phyloP scores from a whole-genome alignment of 1,140 invertebrate genomes.

The Sycobia sp. region DNA sequence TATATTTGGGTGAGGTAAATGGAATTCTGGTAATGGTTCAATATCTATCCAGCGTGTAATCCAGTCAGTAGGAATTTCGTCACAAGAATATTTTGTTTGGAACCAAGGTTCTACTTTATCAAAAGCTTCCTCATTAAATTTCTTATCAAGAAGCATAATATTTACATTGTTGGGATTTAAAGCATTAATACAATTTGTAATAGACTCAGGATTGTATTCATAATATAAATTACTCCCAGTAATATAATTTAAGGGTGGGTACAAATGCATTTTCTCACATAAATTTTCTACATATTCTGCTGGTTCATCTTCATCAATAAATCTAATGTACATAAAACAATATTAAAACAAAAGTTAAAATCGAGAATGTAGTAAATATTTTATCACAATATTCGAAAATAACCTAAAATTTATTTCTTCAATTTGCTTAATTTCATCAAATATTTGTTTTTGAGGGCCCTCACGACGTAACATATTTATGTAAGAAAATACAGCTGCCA shows the following conservation, averaged over 20 bases:
- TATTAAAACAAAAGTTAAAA: not conserved
- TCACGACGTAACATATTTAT: constrained; percentile 70
- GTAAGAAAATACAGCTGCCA: constrained; percentile 74
- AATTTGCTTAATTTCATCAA: constrained; percentile 73
- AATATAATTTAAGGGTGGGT: constrained; percentile 77
- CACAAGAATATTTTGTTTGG: constrained; percentile 67
- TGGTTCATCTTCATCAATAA: constrained; percentile 70
- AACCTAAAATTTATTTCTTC: constrained; percentile 70
- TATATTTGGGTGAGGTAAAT: constrained; percentile 78
- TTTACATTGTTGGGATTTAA: constrained; percentile 77
- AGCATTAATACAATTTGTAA: constrained; percentile 69
- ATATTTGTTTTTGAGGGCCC: constrained; percentile 72
- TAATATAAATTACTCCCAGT: constrained; percentile 75
- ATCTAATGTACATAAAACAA: constrained; percentile 56
- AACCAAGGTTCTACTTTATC: constrained; percentile 76
- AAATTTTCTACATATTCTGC: constrained; percentile 80
- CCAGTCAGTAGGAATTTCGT: constrained; percentile 67
- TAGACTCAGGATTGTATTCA: constrained; percentile 78
- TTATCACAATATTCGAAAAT: not conserved
- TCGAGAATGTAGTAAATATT: constrained; percentile 25
- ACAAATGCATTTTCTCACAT: constrained; percentile 80
- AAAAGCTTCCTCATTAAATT: constrained; percentile 64
- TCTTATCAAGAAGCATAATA: constrained; percentile 71
- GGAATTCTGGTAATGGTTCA: constrained; percentile 64
- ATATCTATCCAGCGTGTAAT: constrained; percentile 66